phyloP scores from a whole-genome alignment of 1,140 invertebrate species.

The Idris sp. region DNA sequence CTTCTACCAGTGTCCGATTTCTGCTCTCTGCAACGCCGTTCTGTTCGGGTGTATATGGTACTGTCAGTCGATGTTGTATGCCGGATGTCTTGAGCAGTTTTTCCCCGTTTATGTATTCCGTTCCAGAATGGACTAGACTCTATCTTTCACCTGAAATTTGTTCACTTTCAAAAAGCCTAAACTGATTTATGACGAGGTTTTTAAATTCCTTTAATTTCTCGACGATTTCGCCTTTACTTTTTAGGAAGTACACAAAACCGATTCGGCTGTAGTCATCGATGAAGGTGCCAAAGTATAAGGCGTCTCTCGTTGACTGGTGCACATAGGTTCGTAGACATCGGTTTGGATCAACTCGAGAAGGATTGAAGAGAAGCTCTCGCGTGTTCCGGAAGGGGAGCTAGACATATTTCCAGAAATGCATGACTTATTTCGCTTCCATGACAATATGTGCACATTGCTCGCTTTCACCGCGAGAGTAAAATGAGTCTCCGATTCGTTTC shows the following conservation, averaged over 20 bases:
- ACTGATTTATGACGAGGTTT: neutral
- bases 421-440: neutral
- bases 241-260: neutral
- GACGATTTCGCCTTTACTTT: neutral
- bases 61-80: neutral
- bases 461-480: no score
- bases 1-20: slow-evolving; percentile 1
- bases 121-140: neutral
- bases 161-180: no score
- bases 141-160: no score
- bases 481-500: no score
- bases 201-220: neutral
- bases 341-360: neutral
- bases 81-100: neutral
- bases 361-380: neutral
- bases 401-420: neutral
- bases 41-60: neutral
- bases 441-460: neutral
- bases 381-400: neutral
- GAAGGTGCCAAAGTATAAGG: neutral
- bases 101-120: neutral
- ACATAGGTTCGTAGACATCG: no score
- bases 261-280: slow-evolving; percentile 1
- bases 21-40: slow-evolving; percentile 1
- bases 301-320: neutral